Conservation (phyloP, 2,113 vertebrate species). For the Prunella fulvescens region DNA sequence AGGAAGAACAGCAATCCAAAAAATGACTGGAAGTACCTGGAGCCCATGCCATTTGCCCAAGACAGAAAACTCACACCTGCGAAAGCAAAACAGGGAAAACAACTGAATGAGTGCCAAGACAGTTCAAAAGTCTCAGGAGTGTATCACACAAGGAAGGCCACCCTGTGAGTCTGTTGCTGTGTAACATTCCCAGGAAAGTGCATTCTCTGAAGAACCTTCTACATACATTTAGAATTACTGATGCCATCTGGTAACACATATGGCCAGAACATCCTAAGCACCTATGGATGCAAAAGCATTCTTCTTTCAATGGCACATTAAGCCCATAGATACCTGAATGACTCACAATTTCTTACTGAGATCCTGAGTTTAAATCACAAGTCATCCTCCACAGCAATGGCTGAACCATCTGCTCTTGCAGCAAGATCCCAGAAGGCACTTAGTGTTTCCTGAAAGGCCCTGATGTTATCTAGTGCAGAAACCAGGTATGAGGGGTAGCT, state of each 20-base stretch:
- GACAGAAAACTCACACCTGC: background rate
- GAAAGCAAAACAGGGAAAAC: background rate
- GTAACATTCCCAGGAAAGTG: background rate
- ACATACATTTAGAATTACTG: background rate
- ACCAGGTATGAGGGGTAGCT: background rate
- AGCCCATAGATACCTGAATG: background rate
- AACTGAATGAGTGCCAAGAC: background rate
- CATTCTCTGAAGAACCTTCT: background rate
- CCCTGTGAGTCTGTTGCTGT: background rate
- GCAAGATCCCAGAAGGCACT: background rate
- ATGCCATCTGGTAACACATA: background rate
- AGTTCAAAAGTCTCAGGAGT: background rate
- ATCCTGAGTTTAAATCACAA: background rate
- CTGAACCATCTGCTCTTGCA: background rate
- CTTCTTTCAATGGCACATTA: background rate
- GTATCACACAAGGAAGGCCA: background rate
- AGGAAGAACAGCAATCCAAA: background rate
- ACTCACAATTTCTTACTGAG: background rate
- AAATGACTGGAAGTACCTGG: background rate
- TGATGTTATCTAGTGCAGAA: background rate
- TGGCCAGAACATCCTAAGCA: background rate
- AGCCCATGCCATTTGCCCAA: background rate
- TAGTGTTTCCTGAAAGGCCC: background rate
- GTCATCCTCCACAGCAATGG: background rate
- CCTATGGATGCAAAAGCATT: background rate